Percentiles rank a stretch among this genome's conserved stretches.
Evolutionary conservation across 2,888 invertebrate species (phyloP).

Genomic region (Pandemis corylana): DNA sequence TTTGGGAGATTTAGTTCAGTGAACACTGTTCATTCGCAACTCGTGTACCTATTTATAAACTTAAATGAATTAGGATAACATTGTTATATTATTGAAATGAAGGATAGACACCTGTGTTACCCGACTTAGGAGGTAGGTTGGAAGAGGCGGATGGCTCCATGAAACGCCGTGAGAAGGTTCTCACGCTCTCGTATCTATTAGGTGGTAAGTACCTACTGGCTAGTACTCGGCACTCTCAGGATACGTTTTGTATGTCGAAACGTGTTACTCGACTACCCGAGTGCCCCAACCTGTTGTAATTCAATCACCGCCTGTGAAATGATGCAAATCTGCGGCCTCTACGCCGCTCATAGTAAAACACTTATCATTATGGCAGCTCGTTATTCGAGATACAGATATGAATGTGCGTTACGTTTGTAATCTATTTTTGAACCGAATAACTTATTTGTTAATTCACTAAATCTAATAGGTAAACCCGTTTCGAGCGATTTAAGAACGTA

Average conservation of each 20-base stretch:
- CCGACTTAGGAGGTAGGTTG: constrained; percentile 24
- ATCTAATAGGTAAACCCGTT: constrained; percentile 18
- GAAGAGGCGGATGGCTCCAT: neutral
- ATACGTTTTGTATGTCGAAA: constrained; percentile 36
- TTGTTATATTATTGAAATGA: constrained; percentile 5
- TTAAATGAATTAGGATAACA: neutral
- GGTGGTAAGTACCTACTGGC: neutral
- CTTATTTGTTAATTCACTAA: neutral
- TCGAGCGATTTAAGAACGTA: neutral
- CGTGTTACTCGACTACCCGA: constrained; percentile 19
- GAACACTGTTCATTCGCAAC: neutral
- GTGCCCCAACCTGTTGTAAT: constrained; percentile 27
- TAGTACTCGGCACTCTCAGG: constrained; percentile 12
- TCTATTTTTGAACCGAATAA: constrained; percentile 6
- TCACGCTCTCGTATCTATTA: constrained; percentile 1
- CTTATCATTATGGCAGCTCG: constrained; percentile 16
- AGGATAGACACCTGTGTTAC: constrained; percentile 25
- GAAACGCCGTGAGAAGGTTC: constrained; percentile 32
- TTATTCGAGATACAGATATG: constrained; percentile 7
- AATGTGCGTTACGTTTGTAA: neutral
- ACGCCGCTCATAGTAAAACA: constrained; percentile 10
- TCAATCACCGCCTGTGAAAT: constrained; percentile 16
- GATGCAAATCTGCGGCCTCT: constrained; percentile 13
- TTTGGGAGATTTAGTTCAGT: neutral
- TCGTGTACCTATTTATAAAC: neutral